Evolutionary conservation across 2,113 vertebrate species (phyloP).

Genomic region (Motacilla alba): DNA sequence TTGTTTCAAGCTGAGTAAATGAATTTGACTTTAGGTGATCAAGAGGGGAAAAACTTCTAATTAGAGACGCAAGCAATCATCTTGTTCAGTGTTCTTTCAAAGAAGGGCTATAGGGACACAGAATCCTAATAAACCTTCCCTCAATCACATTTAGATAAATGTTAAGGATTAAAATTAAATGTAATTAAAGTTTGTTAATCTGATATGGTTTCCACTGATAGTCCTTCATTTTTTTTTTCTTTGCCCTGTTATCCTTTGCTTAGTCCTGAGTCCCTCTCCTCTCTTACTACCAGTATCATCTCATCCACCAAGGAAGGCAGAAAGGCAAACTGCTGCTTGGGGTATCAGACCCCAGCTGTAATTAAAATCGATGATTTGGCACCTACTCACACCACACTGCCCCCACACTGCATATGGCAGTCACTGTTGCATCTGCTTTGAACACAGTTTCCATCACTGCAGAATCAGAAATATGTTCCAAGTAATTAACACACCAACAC

Average conservation of each 20-base stretch:
- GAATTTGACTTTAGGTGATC: slow-evolving; percentile 79
- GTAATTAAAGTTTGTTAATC: slow-evolving; percentile 74
- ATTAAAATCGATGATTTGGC: not conserved
- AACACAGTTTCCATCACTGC: not conserved
- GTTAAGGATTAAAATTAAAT: slow-evolving; percentile 70
- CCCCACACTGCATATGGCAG: not conserved
- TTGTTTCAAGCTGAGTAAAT: slow-evolving; percentile 77
- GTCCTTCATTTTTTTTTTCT: not conserved
- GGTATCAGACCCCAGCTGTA: not conserved
- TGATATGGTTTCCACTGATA: slow-evolving; percentile 2
- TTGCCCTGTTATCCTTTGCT: not conserved
- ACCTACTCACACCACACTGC: not conserved
- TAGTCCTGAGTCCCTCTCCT: not conserved
- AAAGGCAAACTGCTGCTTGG: not conserved
- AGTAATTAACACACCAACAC: not conserved
- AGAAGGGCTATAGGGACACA: slow-evolving; percentile 60
- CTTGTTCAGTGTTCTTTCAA: slow-evolving; percentile 64
- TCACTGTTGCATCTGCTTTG: not conserved
- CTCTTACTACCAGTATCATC: not conserved
- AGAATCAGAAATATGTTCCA: not conserved
- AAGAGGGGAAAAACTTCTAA: slow-evolving; percentile 74
- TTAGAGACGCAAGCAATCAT: slow-evolving; percentile 69
- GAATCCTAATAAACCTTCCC: slow-evolving; percentile 68
- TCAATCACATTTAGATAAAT: slow-evolving; percentile 73
- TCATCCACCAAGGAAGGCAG: not conserved